Conservation (phyloP, 2,113 vertebrate genomes). For the Leucopsar rothschildi region DNA sequence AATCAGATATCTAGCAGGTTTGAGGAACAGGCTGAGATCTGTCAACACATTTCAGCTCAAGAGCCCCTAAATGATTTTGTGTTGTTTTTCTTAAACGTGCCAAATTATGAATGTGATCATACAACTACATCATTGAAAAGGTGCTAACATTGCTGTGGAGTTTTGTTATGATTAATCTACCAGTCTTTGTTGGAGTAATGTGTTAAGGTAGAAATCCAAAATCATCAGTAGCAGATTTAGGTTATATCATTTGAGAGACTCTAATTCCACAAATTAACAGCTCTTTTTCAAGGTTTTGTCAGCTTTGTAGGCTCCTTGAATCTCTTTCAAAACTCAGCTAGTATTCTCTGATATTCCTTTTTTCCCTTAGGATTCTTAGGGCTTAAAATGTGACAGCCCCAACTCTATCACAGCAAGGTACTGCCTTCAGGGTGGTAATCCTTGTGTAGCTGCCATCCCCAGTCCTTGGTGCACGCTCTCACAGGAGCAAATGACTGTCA, state of each 20-base stretch:
- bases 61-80: background rate
- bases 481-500: background rate
- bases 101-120: background rate
- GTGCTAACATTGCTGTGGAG: background rate
- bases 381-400: background rate
- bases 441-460: background rate
- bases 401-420: background rate
- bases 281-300: background rate
- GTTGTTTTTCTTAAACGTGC: background rate
- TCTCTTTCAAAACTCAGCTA: background rate
- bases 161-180: background rate
- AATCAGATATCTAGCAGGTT: background rate
- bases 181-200: background rate
- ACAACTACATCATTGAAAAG: background rate
- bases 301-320: background rate
- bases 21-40: background rate
- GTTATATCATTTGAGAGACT: background rate
- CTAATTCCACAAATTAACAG: background rate
- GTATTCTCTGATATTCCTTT: background rate
- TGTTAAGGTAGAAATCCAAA: background rate
- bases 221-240: background rate
- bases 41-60: background rate
- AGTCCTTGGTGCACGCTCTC: background rate
- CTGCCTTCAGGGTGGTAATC: background rate
- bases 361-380: background rate